These are phyloP conservation scores for Myotis planiceps DNA, from an alignment of 2,797 vertebrate genomes.

Conservation along the genomic window DNA sequence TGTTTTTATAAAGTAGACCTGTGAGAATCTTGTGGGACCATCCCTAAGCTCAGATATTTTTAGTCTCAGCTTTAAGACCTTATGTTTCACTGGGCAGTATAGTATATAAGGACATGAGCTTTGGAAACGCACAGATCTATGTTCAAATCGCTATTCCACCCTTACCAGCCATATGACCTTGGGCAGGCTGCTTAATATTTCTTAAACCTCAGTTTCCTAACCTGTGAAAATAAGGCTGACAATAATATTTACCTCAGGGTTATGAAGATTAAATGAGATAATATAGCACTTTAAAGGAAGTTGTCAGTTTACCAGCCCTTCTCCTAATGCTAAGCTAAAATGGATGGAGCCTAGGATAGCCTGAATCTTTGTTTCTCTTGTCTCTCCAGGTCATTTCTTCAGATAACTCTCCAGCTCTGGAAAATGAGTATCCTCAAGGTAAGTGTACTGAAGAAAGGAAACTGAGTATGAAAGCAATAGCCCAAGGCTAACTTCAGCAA, in stretches of 20 bases:
- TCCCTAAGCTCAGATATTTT: slow-evolving; percentile 2
- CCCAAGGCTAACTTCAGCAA: neutral
- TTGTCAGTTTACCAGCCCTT: neutral
- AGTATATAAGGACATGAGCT: neutral
- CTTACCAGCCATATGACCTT: neutral
- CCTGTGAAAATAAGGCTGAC: slow-evolving; percentile 44
- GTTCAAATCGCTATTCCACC: neutral
- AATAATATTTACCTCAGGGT: slow-evolving; percentile 12
- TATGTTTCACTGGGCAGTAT: neutral
- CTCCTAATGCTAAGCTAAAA: neutral
- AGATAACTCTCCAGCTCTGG: slow-evolving; percentile 64
- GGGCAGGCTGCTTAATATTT: neutral
- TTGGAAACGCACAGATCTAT: neutral
- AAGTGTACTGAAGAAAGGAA: slow-evolving; percentile 33
- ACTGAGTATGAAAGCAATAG: neutral
- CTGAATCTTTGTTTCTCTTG: slow-evolving; percentile 57
- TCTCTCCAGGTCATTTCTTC: slow-evolving; percentile 72
- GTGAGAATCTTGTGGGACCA: neutral
- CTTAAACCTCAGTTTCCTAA: slow-evolving; percentile 8
- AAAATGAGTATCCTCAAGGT: slow-evolving; percentile 72
- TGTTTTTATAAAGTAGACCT: slow-evolving; percentile 38
- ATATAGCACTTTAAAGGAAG: neutral
- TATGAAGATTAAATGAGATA: neutral
- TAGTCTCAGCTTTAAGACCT: slow-evolving; percentile 14
- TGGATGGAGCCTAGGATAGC: neutral